phyloP scores from a whole-genome alignment of 2,797 vertebrate species.

The Pelochelys cantorii region DNA sequence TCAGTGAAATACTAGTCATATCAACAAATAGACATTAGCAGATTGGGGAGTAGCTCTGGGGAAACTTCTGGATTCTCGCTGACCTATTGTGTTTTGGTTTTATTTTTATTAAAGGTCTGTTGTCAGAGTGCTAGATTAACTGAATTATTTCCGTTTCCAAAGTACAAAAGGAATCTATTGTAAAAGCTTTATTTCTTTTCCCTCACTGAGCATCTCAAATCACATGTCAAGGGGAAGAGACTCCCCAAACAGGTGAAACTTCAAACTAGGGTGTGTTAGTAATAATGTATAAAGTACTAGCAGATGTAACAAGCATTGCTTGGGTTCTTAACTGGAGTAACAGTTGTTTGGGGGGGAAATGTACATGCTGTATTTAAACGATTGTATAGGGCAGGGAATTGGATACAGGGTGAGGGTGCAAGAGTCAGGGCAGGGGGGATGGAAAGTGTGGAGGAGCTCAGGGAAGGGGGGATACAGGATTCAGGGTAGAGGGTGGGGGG shows the following conservation, averaged over 20 bases:
- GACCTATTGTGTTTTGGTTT: not conserved
- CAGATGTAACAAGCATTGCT: no score
- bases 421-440: no score
- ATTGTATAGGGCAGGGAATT: no score
- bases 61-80: not conserved
- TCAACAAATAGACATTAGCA: not conserved
- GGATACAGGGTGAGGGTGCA: no score
- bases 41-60: not conserved
- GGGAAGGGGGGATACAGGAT: no score
- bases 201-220: not conserved
- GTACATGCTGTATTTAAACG: no score
- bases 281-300: no score
- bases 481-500: no score
- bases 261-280: not conserved
- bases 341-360: no score
- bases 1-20: constrained; percentile 41
- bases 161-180: not conserved
- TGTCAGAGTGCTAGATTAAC: not conserved
- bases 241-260: not conserved
- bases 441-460: no score
- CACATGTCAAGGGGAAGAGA: not conserved
- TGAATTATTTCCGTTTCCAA: constrained; percentile 22
- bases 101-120: constrained; percentile 5
- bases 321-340: no score
- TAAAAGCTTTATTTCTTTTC: constrained; percentile 8